Evolutionary conservation across 1,140 invertebrate genomes (phyloP), one percentile per base, ranked within the genome.

Genomic region (Trichonephila clavata): DNA sequence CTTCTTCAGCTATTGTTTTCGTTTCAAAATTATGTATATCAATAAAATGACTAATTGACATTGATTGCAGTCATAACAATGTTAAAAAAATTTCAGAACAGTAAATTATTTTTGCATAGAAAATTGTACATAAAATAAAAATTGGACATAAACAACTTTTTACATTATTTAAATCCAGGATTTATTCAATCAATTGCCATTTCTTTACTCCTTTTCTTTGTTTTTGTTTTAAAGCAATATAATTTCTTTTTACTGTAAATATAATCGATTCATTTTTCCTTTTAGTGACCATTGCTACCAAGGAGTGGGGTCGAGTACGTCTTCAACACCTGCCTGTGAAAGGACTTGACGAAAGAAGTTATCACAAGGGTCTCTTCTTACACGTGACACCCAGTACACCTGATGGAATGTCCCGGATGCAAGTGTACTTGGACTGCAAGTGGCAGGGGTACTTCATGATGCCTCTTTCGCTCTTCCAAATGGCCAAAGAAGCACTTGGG

Each of bases 221-320:
- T 0, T 50, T 50, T 50, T 50, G 50, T 50, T 10, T 13, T 10
- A 13, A 50, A 50, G 0, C 10, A 50, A 50, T 50, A 50, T 0
- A 50, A 0, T 50, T 5, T 0, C 10, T 50, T 7, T 50, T 50
- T 50, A 50, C 5, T 50, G 10, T 63, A 21, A 18, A 63, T 1
- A 24, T 7, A 32, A 80, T 50, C 1, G 0, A 13, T 61, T 65
- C 16, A 24, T 80, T 84, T 86, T 90, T 43, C 81, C 86, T 94
- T 94, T 59, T 94, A 97, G 97, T 97, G 6, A 96, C 97, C 57
- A 95, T 97, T 16, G 97, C 97, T 94, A 97, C 96, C 0, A 94
- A 96, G 18, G 96, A 97, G 93, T 95, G 97, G 50, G 95, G 95
- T 13, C 95, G 96, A 20, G 95, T 95, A 13, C 95, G 96, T 43